These are phyloP conservation scores for Scaptodrosophila latifasciaeformis DNA, from an alignment of 2,888 invertebrate species.

Conservation along the genomic window DNA sequence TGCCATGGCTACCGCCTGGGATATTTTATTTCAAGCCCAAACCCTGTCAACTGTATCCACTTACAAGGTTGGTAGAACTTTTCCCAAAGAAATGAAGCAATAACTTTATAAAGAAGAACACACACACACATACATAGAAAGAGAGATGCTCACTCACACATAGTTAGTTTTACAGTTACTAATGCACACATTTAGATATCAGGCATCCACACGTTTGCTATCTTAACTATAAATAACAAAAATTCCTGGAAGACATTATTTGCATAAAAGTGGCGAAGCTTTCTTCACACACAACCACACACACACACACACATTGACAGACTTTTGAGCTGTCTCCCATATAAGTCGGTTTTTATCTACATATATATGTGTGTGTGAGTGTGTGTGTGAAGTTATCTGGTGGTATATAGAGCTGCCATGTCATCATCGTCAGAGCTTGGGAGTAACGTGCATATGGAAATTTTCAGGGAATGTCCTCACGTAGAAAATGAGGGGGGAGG, in stretches of 20 bases:
- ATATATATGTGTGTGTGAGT: not conserved
- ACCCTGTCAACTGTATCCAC: too few species aligned
- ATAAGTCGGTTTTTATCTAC: too few species aligned
- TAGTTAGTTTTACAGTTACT: too few species aligned
- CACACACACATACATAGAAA: conserved; percentile 13
- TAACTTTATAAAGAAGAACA: conserved; percentile 46
- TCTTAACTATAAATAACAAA: conserved; percentile 68
- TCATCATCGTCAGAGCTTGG: conserved; percentile 37
- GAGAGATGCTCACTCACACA: not conserved
- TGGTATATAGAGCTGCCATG: not conserved
- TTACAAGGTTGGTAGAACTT: conserved; percentile 28
- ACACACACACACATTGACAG: not conserved
- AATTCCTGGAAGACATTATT: conserved; percentile 68
- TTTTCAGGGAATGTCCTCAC: conserved; percentile 45
- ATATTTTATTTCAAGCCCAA: too few species aligned
- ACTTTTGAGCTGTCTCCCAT: too few species aligned
- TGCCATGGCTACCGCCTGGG: too few species aligned
- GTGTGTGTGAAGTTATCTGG: too few species aligned
- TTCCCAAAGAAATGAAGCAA: conserved; percentile 63
- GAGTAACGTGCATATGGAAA: conserved; percentile 59
- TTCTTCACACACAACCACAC: conserved; percentile 15
- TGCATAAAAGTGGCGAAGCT: conserved; percentile 65
- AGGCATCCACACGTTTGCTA: conserved; percentile 64
- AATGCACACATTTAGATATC: conserved; percentile 55
- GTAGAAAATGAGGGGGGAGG: conserved; percentile 7